Evolutionary conservation across 2,113 vertebrate genomes (phyloP).

Genomic region (Mus pahari): DNA sequence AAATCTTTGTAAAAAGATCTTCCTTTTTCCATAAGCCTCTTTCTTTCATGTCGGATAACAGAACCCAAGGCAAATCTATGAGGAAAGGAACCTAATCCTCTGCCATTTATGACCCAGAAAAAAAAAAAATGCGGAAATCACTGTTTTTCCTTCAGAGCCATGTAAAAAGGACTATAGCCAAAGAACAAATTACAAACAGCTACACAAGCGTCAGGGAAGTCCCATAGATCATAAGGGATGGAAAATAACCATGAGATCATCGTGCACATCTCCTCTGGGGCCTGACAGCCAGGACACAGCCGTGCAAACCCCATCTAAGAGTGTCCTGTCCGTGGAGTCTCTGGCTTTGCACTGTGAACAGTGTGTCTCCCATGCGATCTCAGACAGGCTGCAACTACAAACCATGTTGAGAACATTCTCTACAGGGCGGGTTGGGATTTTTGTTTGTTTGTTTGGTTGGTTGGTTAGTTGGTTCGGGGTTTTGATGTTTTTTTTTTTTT

Average conservation of each 20-base stretch:
- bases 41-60: conserved; percentile 6
- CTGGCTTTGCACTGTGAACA: neutral
- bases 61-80: conserved; percentile 22
- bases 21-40: neutral
- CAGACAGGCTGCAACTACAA: neutral
- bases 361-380: neutral
- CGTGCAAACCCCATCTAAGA: neutral
- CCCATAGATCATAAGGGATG: conserved; percentile 47
- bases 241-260: conserved; percentile 72
- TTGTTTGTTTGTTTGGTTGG: neutral
- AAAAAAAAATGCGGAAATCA: conserved; percentile 44
- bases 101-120: conserved; percentile 20
- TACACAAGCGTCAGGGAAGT: conserved; percentile 65
- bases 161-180: conserved; percentile 68
- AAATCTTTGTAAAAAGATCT: neutral
- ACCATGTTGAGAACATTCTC: conserved; percentile 31
- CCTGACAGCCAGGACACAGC: neutral
- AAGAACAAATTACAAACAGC: conserved; percentile 73
- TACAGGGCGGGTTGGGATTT: neutral
- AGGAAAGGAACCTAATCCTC: conserved; percentile 47
- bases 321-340: neutral
- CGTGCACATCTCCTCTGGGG: neutral
- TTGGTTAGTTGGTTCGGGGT: no score
- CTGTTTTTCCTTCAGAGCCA: conserved; percentile 70
- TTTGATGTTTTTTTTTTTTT: neutral